Evolutionary conservation across 1,140 invertebrate species (phyloP), one percentile per base, ranked within the genome.

Genomic region (Temnothorax nylanderi): DNA sequence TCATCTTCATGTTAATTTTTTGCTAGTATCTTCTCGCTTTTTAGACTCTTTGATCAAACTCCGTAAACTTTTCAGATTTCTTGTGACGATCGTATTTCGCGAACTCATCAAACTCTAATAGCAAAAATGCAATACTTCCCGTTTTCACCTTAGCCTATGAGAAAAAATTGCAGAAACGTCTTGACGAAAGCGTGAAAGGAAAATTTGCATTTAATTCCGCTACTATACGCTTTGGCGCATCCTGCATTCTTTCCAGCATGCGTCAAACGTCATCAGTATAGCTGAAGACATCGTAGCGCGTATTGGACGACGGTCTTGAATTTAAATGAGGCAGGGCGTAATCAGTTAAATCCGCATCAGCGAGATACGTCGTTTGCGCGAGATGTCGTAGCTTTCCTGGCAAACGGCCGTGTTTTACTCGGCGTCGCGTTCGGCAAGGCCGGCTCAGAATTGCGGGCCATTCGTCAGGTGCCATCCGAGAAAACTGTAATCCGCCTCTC

Each of bases 391-490:
- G 34, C 13, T 18, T 47, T 18, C 56, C 44, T 74, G 65, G 76
- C 85, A 71, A 87, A 18, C 74, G 41, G 4, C 21, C 11, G 18
- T 26, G 64, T 44, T 44, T 41, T 32, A 18, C 2, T 34, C 21
- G 49, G 37, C 54, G 54, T 81, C 60, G 74, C 82, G 75, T 88
- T 78, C 78, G 78, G 32, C 60, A 58, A 86, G 71, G n/a, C 11
- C 16, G 58, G 34, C 47, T 65, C 58, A 87, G 90, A 92, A 91
- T 92, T 84, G 84, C 58, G 72, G 47, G 10, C 78, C 84, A 92
- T 92, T 92, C 91, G 78, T 92, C 87, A 86, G 84, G 47, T 60
- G 47, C 62, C 78, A 87, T 86, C 32, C 74, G 60, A 64, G 87
- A 58, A 34, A 44, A 67, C 71, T 64, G 60, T 77, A 44, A 86